phyloP scores from a whole-genome alignment of 2,113 vertebrate genomes.

The Platichthys flesus region DNA sequence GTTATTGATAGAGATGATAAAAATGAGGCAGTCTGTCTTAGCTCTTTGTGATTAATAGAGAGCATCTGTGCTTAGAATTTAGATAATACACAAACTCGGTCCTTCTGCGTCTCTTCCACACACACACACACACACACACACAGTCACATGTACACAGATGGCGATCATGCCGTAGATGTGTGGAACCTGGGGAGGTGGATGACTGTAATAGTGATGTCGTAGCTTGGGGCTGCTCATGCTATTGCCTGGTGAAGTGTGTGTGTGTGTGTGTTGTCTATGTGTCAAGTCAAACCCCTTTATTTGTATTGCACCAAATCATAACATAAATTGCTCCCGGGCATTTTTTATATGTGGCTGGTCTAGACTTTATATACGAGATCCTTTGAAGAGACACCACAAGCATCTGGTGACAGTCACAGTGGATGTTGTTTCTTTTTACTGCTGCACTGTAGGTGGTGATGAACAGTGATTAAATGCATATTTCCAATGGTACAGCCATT shows the following conservation, averaged over 20 bases:
- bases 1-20: constrained; percentile 75
- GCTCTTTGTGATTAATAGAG: constrained; percentile 74
- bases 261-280: constrained; percentile 5
- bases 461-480: constrained; percentile 53
- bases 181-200: constrained; percentile 44
- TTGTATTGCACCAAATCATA: neutral
- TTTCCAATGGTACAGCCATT: constrained; percentile 66
- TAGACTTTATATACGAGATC: neutral
- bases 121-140: constrained; percentile 18
- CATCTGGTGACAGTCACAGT: neutral
- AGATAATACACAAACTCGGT: constrained; percentile 45
- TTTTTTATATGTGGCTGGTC: neutral
- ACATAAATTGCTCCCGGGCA: neutral
- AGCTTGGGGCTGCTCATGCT: constrained; percentile 10
- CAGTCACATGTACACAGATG: constrained; percentile 2
- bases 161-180: constrained; percentile 46
- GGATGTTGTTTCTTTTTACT: neutral
- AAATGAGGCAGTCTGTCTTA: constrained; percentile 70
- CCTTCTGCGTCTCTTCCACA: constrained; percentile 15
- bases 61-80: constrained; percentile 68
- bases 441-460: constrained; percentile 26
- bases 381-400: neutral
- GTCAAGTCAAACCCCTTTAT: neutral
- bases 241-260: neutral
- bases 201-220: constrained; percentile 46